phyloP scores from a whole-genome alignment of 64 coral and sea anemone species.

The Hydrozoanthus tunicans region DNA sequence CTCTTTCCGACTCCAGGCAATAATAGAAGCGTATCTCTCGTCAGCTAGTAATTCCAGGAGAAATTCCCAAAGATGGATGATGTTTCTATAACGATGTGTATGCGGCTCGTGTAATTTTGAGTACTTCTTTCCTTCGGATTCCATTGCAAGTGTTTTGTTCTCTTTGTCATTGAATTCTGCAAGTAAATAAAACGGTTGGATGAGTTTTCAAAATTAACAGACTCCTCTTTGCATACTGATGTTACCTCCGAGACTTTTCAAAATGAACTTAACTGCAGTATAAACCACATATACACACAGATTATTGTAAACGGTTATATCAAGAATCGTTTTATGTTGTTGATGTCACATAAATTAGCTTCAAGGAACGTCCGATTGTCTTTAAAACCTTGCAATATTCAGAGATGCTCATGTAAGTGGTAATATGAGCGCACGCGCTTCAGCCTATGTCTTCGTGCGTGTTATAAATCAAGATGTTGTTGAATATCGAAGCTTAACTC shows the following conservation, averaged over 20 bases:
- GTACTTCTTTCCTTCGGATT: not conserved
- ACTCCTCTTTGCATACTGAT: not conserved
- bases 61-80: slow-evolving; percentile 35
- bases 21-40: not conserved
- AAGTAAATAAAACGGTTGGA: not conserved
- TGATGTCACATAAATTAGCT: too few relatives aligned
- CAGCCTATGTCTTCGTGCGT: too few relatives aligned
- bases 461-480: too few relatives aligned
- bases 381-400: too few relatives aligned
- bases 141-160: not conserved
- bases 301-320: too few relatives aligned
- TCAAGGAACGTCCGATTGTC: too few relatives aligned
- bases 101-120: not conserved
- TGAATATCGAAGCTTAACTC: too few relatives aligned
- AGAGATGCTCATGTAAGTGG: too few relatives aligned
- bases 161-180: slow-evolving; percentile 31
- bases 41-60: slow-evolving; percentile 19
- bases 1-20: slow-evolving; percentile 6
- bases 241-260: not conserved
- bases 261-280: not conserved
- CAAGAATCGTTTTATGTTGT: too few relatives aligned
- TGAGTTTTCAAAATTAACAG: not conserved
- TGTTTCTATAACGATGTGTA: slow-evolving; percentile 19
- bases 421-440: too few relatives aligned
- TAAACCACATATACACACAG: not conserved